These are phyloP conservation scores for Apus apus DNA, from an alignment of 2,113 vertebrate species.

Conservation along the genomic window DNA sequence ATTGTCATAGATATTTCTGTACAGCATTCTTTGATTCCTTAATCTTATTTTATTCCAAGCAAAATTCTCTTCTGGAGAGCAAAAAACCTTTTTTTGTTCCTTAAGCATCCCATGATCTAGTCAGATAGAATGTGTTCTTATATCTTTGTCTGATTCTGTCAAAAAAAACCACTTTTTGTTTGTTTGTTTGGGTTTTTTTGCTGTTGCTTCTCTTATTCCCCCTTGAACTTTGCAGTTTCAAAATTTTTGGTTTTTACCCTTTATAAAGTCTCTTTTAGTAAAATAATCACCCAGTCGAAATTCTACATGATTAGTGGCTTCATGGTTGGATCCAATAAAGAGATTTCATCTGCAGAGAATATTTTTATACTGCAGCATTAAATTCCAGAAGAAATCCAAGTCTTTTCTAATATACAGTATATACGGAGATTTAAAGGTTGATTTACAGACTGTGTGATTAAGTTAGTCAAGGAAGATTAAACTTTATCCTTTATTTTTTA, in stretches of 20 bases:
- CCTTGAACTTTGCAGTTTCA: conserved; percentile 41
- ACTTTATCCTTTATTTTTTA: conserved; percentile 51
- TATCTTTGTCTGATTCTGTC: conserved; percentile 1
- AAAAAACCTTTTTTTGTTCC: conserved; percentile 39
- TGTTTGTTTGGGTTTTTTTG: neutral
- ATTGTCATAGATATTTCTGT: conserved; percentile 21
- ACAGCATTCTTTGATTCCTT: conserved; percentile 43
- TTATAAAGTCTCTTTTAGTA: neutral
- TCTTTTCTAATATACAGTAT: conserved; percentile 11
- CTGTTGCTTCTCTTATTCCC: conserved; percentile 9
- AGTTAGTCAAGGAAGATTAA: conserved; percentile 56
- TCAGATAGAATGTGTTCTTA: conserved; percentile 11
- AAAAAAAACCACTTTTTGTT: neutral
- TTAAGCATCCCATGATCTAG: conserved; percentile 34
- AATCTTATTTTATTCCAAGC: conserved; percentile 44
- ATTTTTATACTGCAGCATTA: conserved; percentile 54
- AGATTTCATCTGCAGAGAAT: conserved; percentile 51
- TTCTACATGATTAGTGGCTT: conserved; percentile 52
- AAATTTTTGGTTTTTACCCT: conserved; percentile 33
- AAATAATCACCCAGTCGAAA: conserved; percentile 41
- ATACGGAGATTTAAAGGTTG: conserved; percentile 25
- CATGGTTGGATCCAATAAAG: conserved; percentile 42
- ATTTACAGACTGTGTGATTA: conserved; percentile 51
- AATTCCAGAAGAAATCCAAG: conserved; percentile 46
- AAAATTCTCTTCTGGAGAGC: conserved; percentile 7